These are phyloP conservation scores for Dichetophora obliterata DNA, from an alignment of 2,888 invertebrate genomes.

Conservation along the genomic window DNA sequence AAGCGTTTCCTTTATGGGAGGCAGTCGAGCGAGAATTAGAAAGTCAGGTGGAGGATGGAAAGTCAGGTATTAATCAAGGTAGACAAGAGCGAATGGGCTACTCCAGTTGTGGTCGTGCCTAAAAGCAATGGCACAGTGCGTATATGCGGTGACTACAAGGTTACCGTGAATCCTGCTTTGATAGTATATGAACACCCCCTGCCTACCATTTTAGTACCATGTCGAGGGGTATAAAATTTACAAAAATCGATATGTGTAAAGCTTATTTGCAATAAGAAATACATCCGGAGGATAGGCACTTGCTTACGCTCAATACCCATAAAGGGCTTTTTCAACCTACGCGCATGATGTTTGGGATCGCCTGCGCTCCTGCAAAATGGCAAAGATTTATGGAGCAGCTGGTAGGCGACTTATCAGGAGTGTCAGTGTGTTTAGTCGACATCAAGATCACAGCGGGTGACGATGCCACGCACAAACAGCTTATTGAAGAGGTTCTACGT, in stretches of 20 bases:
- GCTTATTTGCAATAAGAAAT: slow-evolving; percentile 64
- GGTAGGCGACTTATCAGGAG: slow-evolving; percentile 53
- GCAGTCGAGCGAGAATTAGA: slow-evolving; percentile 47
- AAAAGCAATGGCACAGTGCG: no score
- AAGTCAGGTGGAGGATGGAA: slow-evolving; percentile 46
- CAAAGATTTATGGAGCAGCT: slow-evolving; percentile 57
- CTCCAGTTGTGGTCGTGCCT: no score
- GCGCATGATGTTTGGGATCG: slow-evolving; percentile 59
- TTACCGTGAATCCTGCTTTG: slow-evolving; percentile 54
- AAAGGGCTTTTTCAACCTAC: slow-evolving; percentile 59
- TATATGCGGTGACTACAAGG: slow-evolving; percentile 52
- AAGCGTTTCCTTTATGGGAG: slow-evolving; percentile 50
- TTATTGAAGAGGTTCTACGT: slow-evolving; percentile 51
- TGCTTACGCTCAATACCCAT: slow-evolving; percentile 61
- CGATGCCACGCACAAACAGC: slow-evolving; percentile 51
- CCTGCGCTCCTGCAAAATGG: slow-evolving; percentile 60
- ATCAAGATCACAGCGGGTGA: slow-evolving; percentile 52
- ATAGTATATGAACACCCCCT: slow-evolving; percentile 54
- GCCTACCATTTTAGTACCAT: slow-evolving; percentile 51
- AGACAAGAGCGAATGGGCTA: slow-evolving; percentile 57
- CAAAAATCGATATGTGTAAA: slow-evolving; percentile 57
- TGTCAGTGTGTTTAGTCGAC: slow-evolving; percentile 54
- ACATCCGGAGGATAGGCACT: slow-evolving; percentile 55
- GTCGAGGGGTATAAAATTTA: slow-evolving; percentile 51
- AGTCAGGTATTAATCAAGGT: no score